Evolutionary conservation across 2,797 vertebrate species (phyloP).

Genomic region (Borostomias antarcticus): DNA sequence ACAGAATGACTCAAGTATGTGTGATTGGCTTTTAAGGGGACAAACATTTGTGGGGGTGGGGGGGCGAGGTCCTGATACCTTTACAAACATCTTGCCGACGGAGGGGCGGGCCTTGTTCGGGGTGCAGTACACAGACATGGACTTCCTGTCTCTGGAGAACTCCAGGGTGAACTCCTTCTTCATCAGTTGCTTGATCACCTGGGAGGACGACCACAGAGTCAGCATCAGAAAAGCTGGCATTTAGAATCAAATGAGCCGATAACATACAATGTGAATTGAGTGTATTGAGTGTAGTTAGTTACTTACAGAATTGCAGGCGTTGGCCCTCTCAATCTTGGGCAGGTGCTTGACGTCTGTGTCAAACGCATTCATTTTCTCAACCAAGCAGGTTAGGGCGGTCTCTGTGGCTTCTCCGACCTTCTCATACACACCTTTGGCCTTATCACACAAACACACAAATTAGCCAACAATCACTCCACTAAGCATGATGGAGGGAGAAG

Average conservation of each 20-base stretch:
- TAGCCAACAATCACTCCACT: background rate
- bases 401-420: constrained; percentile 98
- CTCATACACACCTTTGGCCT: constrained; percentile 94
- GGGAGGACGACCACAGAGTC: constrained; percentile 24
- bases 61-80: constrained; percentile 72
- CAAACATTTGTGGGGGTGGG: background rate
- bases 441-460: constrained; percentile 9
- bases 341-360: constrained; percentile 89
- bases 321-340: constrained; percentile 92
- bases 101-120: constrained; percentile 90
- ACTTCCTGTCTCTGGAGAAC: constrained; percentile 96
- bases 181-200: constrained; percentile 99
- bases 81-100: constrained; percentile 96
- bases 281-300: constrained; percentile 11
- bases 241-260: background rate
- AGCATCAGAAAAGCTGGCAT: background rate
- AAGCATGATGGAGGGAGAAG: background rate
- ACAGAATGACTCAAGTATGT: constrained; percentile 68
- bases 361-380: constrained; percentile 98
- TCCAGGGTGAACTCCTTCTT: constrained; percentile 96
- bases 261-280: too few relatives aligned
- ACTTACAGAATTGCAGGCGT: constrained; percentile 95
- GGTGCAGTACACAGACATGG: constrained; percentile 96
- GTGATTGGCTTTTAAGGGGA: constrained; percentile 37
- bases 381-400: constrained; percentile 93